Conservation (phyloP, 2,888 invertebrate species). For the Branchipolynoe longqiensis region DNA sequence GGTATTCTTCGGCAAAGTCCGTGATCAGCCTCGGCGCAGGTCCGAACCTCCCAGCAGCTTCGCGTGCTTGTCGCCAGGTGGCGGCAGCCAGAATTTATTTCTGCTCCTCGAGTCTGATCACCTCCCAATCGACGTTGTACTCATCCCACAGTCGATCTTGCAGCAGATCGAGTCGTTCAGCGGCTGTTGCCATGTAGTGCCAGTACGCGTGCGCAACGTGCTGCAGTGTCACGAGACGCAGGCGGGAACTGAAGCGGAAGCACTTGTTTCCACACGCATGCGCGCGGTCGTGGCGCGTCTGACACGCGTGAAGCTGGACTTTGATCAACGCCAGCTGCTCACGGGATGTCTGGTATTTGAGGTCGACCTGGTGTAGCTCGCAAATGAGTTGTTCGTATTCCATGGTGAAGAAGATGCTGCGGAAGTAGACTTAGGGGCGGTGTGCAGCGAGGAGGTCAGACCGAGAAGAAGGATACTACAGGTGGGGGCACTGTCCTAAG, state of each 20-base stretch:
- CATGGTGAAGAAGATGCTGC: no score
- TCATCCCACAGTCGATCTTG: background rate
- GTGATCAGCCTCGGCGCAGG: no score
- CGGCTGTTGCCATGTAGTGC: constrained; percentile 15
- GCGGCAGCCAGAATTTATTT: no score
- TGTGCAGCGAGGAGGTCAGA: no score
- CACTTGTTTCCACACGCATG: background rate
- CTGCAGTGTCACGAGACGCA: constrained; percentile 35
- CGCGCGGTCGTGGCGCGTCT: background rate
- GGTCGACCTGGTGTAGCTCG: background rate
- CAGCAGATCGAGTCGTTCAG: background rate
- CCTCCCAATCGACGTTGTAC: constrained; percentile 23
- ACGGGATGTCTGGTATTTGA: background rate
- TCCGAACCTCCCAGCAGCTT: no score
- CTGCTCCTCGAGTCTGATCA: background rate
- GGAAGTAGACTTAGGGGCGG: no score
- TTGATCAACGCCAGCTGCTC: background rate
- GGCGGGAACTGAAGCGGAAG: constrained; percentile 25
- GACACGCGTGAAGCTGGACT: background rate
- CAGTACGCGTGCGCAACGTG: constrained; percentile 35
- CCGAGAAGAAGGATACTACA: no score
- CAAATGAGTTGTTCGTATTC: constrained; percentile 17
- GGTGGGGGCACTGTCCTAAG: no score
- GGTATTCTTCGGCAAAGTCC: no score
- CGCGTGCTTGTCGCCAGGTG: no score